Conservation (phyloP, 2,888 invertebrate genomes). For the Cephus nigrinus region DNA sequence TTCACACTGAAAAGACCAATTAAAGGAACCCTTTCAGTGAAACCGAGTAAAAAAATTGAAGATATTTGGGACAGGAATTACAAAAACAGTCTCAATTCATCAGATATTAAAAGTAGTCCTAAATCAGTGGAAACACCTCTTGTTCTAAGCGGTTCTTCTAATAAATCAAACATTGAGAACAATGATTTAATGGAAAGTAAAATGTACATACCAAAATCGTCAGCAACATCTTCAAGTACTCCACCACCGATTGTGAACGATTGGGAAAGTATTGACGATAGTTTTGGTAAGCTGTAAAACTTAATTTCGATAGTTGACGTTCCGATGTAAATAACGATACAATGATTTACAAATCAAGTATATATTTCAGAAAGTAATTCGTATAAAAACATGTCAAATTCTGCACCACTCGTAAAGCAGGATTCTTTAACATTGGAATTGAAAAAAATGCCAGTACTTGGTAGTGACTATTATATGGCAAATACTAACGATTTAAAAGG, state of each 20-base stretch:
- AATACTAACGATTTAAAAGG: not conserved
- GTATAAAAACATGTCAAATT: not conserved
- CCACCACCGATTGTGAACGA: slow-evolving; percentile 6
- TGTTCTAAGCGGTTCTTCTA: not conserved
- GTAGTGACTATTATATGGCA: not conserved
- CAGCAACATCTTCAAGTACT: slow-evolving; percentile 6
- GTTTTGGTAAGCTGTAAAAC: slow-evolving; percentile 25
- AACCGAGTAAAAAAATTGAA: slow-evolving; percentile 45
- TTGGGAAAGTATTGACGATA: slow-evolving; percentile 27
- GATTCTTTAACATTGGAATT: not conserved
- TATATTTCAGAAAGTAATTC: not conserved
- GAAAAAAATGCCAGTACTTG: not conserved
- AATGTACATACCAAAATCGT: not conserved
- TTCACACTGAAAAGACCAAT: slow-evolving; percentile 58
- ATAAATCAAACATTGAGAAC: not conserved
- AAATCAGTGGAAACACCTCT: not conserved
- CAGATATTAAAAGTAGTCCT: not conserved
- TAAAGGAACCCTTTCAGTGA: slow-evolving; percentile 44
- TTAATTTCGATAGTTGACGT: not conserved
- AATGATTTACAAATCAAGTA: not conserved
- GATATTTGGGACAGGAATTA: slow-evolving; percentile 47
- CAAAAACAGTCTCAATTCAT: slow-evolving; percentile 8
- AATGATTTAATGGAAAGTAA: not conserved
- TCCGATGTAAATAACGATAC: not conserved
- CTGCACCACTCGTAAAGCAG: not conserved